phyloP scores from a whole-genome alignment of 2,797 vertebrate species.

The Spinus olivaceus region DNA sequence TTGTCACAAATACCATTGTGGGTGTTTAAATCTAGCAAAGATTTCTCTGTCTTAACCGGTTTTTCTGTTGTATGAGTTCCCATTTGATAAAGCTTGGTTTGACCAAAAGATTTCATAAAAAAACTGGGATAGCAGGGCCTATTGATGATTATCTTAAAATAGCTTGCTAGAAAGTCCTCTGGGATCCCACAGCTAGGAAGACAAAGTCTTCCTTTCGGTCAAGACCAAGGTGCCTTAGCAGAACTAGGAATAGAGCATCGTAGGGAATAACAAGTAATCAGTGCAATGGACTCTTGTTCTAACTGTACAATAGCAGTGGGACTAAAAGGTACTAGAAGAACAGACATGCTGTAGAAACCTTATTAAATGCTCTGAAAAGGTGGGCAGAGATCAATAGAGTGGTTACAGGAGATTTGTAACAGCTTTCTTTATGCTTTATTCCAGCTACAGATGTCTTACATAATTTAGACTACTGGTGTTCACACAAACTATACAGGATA shows the following conservation, averaged over 20 bases:
- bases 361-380: background rate
- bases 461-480: background rate
- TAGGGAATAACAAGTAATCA: background rate
- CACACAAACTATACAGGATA: background rate
- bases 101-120: background rate
- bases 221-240: background rate
- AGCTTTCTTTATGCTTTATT: background rate
- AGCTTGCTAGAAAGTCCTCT: background rate
- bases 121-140: background rate
- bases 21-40: background rate
- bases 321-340: background rate
- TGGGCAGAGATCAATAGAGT: background rate
- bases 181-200: background rate
- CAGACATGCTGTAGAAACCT: background rate
- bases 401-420: background rate
- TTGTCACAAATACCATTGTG: background rate
- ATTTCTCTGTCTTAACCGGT: background rate
- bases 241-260: background rate
- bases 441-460: background rate
- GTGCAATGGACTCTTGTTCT: background rate
- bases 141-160: background rate
- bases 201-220: background rate
- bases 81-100: background rate
- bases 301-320: background rate
- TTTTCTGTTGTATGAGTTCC: background rate